A percentile compares a stretch with the other conserved stretches of the same genome.
Conservation (phyloP, 2,113 vertebrate species). For the Aegypius monachus region DNA sequence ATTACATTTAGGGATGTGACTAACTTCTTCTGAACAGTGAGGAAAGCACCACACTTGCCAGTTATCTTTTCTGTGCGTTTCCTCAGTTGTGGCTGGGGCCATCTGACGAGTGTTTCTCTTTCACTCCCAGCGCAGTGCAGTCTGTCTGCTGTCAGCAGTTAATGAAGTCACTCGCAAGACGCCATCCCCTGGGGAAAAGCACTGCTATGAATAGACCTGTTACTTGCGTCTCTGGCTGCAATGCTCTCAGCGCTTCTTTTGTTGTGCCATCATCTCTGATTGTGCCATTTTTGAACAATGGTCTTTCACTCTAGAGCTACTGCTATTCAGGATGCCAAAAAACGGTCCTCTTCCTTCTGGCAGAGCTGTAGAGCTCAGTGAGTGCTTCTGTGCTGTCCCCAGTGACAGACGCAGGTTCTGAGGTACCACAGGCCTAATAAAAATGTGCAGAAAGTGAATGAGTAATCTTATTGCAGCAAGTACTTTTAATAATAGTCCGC, state of each 20-base stretch:
- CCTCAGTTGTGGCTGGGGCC: slow-evolving; percentile 51
- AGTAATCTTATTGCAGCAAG: background rate
- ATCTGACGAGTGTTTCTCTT: slow-evolving; percentile 52
- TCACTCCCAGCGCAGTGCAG: background rate
- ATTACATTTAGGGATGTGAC: background rate
- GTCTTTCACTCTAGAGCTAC: background rate
- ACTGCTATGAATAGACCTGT: slow-evolving; percentile 33
- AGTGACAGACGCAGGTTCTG: background rate
- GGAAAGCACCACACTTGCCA: slow-evolving; percentile 17
- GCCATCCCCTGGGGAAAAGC: slow-evolving; percentile 44
- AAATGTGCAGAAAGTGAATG: background rate
- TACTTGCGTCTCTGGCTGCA: background rate
- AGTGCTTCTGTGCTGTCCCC: background rate
- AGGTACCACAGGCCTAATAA: background rate
- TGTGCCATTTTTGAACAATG: background rate
- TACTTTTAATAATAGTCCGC: slow-evolving; percentile 22
- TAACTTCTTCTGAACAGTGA: background rate
- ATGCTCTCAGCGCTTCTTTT: background rate
- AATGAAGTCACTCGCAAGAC: slow-evolving; percentile 39
- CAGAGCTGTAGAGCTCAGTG: background rate
- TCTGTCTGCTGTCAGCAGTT: slow-evolving; percentile 63
- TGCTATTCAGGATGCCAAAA: background rate
- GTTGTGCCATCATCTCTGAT: background rate
- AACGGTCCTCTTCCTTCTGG: background rate
- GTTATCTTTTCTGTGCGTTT: slow-evolving; percentile 19